Base-by-base conservation (phyloP, 2,113 vertebrate species). In the Planiliza haematocheilus region DNA sequence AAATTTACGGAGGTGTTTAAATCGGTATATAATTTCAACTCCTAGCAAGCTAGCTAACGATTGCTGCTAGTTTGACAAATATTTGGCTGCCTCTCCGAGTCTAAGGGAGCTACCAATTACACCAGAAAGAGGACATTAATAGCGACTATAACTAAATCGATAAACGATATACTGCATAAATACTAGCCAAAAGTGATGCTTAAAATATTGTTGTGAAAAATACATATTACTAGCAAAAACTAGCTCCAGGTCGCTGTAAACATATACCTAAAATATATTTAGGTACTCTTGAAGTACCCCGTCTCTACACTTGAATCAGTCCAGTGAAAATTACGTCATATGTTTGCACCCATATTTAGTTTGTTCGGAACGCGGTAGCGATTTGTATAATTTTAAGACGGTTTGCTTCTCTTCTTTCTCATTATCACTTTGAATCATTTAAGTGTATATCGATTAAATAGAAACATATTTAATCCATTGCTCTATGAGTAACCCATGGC, bases 251-350 rank as follows among this genome's bases (percentile, higher is more conserved):
- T 21, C 0, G 0, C 7, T 41, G 9, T 11, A n/a, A 34, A 55
- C 50, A 10, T 34, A 24, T 38, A 24, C 7, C 4, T 12, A 24
- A 1, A 65, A 3, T 43, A 3, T 55, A 61, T 58, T 68, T 24
- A 12, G 5, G 17, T 30, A 5, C 1, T 30, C 10, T 4, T 7
- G 7, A 7, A 10, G 13, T 0, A 24, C 57, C 78, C 70, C 39
- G 16, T 62, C n/a, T 24, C 3, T 8, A 17, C 10, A 82, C 43
- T 74, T 89, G 77, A 55, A 37, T 24, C 30, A 30, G 59, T 66
- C 90, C 64, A 64, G 12, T 9, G 16, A 66, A 30, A 73, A 79
- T 89, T 73, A 89, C 91, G 91, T 93, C 91, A 92, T 87, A 46
- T 78, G 70, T 89, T 90, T 87, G 77, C 76, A 65, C 43, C 58